Percentiles rank a stretch among this genome's conserved stretches.
Conservation (phyloP, 2,797 vertebrate species). For the Tapera naevia region DNA sequence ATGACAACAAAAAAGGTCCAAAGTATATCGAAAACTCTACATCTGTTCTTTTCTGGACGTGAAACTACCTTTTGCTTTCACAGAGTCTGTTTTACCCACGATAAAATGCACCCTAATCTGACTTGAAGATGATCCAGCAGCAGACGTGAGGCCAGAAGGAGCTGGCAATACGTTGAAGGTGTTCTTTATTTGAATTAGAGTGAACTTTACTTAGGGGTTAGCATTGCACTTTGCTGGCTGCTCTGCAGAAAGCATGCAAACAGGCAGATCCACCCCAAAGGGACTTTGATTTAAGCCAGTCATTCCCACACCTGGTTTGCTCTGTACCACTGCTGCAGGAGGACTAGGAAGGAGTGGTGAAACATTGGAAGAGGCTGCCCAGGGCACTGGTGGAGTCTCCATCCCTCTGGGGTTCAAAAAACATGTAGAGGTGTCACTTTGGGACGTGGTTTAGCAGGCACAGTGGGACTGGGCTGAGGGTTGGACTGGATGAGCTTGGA, state of each 20-base stretch:
- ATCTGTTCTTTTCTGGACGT: background rate
- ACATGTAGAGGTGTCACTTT: too few species aligned
- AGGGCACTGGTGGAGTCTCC: too few species aligned
- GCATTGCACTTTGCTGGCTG: background rate
- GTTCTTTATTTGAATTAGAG: constrained; percentile 1
- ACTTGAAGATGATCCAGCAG: background rate
- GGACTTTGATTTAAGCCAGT: background rate
- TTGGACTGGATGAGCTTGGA: too few species aligned
- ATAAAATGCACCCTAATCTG: background rate
- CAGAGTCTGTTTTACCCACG: background rate
- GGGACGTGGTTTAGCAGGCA: too few species aligned
- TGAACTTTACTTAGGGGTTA: constrained; percentile 15
- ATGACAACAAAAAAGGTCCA: background rate
- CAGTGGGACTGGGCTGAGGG: too few species aligned
- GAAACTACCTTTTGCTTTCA: background rate
- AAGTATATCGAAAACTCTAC: background rate
- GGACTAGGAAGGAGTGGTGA: too few species aligned
- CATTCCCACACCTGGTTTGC: background rate
- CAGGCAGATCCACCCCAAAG: background rate
- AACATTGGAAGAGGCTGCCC: too few species aligned
- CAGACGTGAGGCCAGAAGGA: background rate
- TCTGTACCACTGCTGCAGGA: background rate
- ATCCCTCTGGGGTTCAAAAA: too few species aligned
- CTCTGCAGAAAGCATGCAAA: background rate
- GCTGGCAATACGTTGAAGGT: background rate